Conservation (phyloP, 2,797 vertebrate genomes). For the Alosa sapidissima region DNA sequence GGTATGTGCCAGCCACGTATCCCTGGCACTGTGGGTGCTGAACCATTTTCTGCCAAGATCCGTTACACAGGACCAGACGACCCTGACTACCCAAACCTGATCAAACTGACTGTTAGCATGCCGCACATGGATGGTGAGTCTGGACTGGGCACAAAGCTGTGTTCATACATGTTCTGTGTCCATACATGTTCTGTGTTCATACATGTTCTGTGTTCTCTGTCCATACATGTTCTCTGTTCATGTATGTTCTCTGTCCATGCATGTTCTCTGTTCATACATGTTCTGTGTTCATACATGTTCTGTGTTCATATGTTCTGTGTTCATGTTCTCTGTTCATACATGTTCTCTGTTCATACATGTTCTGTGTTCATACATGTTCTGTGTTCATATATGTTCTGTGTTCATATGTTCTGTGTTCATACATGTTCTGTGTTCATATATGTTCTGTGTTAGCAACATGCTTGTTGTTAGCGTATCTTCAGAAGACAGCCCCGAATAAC, state of each 20-base stretch:
- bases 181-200: no score
- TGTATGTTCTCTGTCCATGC: no score
- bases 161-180: background rate
- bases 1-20: slow-evolving; percentile 82
- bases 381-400: background rate
- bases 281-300: no score
- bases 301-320: no score
- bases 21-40: slow-evolving; percentile 79
- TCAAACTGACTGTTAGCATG: slow-evolving; percentile 81
- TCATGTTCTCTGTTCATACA: no score
- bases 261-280: no score
- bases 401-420: background rate
- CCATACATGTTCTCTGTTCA: no score
- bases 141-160: background rate
- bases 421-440: background rate
- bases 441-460: background rate
- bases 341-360: no score
- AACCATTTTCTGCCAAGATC: slow-evolving; percentile 86
- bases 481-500: background rate
- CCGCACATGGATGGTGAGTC: slow-evolving; percentile 83
- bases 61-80: slow-evolving; percentile 79
- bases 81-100: slow-evolving; percentile 80
- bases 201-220: no score
- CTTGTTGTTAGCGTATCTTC: background rate
- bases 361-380: no score